Conservation (phyloP, 2,888 invertebrate species). For the Idaea dimidiata region DNA sequence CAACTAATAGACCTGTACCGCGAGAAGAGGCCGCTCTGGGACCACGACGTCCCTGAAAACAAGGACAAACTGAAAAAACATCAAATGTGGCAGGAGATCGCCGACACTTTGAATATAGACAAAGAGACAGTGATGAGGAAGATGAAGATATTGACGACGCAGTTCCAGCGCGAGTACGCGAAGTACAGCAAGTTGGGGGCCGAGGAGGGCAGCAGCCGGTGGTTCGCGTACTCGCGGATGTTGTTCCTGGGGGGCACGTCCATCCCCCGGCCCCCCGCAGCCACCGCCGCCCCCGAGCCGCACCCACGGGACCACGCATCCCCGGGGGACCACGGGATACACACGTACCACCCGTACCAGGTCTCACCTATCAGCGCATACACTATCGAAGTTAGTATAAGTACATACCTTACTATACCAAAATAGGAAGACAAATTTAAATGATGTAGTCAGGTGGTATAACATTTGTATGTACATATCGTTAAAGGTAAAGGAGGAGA, state of each 20-base stretch:
- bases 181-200: background rate
- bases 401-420: no score
- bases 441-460: no score
- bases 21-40: slow-evolving; percentile 14
- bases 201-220: slow-evolving; percentile 11
- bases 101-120: background rate
- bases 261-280: background rate
- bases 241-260: background rate
- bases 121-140: slow-evolving; percentile 10
- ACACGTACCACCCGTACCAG: no score
- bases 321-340: background rate
- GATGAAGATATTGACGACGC: slow-evolving; percentile 12
- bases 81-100: background rate
- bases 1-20: slow-evolving; percentile 12
- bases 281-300: background rate
- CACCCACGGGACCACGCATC: background rate
- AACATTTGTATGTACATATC: no score
- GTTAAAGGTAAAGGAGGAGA: no score
- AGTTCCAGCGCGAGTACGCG: slow-evolving; percentile 15
- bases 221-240: slow-evolving; percentile 14
- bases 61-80: slow-evolving; percentile 4
- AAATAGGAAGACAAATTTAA: no score
- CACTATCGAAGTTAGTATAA: no score
- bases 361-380: no score
- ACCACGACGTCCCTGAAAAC: background rate